Evolutionary conservation across 2,113 vertebrate species (phyloP).

Genomic region (Regulus satrapa): DNA sequence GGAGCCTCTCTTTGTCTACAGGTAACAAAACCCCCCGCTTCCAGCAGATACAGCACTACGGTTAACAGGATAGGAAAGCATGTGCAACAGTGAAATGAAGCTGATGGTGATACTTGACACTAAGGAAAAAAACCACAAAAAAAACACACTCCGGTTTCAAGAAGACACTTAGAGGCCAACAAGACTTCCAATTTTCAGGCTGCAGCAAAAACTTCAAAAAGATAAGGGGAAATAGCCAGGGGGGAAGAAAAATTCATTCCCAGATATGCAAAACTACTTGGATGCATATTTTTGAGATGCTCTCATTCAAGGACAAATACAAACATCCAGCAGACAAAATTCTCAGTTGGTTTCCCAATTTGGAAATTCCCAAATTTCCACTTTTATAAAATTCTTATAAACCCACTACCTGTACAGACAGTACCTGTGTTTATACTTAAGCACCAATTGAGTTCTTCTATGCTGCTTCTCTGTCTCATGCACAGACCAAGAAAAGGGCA

Average conservation of each 20-base stretch:
- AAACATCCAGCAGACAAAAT: not conserved
- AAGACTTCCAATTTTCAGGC: not conserved
- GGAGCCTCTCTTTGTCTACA: constrained; percentile 43
- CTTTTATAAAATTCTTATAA: not conserved
- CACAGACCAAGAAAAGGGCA: not conserved
- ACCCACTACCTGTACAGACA: not conserved
- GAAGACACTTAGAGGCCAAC: not conserved
- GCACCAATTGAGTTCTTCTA: not conserved
- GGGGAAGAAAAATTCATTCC: not conserved
- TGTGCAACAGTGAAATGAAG: not conserved
- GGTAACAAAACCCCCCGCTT: constrained; percentile 45
- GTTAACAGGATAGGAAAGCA: not conserved
- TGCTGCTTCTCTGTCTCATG: not conserved
- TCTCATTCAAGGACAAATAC: not conserved
- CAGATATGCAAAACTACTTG: not conserved
- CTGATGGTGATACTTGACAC: not conserved
- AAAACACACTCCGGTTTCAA: not conserved
- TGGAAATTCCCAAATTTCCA: not conserved
- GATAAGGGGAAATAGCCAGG: not conserved
- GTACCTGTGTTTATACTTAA: rapidly evolving
- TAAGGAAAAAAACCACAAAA: not conserved
- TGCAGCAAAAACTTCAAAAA: not conserved
- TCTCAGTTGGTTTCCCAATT: not conserved
- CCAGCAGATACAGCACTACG: constrained; percentile 1
- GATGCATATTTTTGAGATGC: not conserved